These are phyloP conservation scores for Donacobius atricapilla DNA, from an alignment of 2,113 vertebrate genomes.

Conservation along the genomic window DNA sequence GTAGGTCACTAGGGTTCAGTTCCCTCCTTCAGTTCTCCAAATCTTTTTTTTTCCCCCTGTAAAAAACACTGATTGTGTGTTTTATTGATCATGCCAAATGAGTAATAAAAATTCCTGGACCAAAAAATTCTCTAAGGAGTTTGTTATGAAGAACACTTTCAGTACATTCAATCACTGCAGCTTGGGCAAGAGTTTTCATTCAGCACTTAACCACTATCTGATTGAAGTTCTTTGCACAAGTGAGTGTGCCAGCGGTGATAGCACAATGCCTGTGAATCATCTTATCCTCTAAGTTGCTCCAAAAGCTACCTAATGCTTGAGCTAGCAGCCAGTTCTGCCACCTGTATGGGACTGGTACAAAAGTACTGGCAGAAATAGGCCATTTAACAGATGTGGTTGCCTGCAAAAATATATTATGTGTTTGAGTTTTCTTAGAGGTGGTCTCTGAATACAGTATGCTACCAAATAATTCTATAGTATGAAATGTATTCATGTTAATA, in stretches of 20 bases:
- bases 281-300: neutral
- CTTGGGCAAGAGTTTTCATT: slow-evolving; percentile 6
- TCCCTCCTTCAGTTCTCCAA: neutral
- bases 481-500: neutral
- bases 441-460: neutral
- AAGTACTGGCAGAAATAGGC: neutral
- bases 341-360: neutral
- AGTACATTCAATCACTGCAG: neutral
- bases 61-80: neutral
- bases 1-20: neutral
- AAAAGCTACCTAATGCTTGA: neutral
- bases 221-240: neutral
- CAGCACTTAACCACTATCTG: neutral
- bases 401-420: neutral
- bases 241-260: neutral
- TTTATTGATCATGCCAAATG: neutral
- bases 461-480: neutral
- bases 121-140: neutral
- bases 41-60: accelerated
- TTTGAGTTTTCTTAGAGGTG: slow-evolving; percentile 2
- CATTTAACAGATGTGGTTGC: neutral
- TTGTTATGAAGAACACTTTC: neutral
- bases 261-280: neutral
- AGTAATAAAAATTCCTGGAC: neutral
- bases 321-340: neutral